These are phyloP conservation scores for Lampris megalopsis DNA, from an alignment of 2,113 vertebrate genomes.

Conservation along the genomic window DNA sequence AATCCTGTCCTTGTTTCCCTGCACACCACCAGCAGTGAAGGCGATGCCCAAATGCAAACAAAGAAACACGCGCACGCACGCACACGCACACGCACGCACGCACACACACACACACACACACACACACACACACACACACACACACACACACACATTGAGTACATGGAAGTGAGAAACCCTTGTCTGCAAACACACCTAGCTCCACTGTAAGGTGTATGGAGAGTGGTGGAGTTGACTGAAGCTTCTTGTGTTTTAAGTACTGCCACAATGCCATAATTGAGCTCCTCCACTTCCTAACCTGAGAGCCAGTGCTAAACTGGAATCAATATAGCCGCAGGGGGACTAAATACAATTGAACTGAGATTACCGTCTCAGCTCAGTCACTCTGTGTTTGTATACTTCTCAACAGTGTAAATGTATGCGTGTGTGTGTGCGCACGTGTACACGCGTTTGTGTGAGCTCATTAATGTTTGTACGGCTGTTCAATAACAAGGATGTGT, in stretches of 20 bases:
- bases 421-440: not conserved
- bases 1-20: conserved; percentile 37
- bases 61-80: conserved; percentile 7
- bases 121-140: conserved; percentile 15
- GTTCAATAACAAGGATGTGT: not conserved
- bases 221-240: conserved; percentile 29
- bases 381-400: not conserved
- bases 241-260: conserved; percentile 41
- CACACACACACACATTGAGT: conserved; percentile 15
- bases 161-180: conserved; percentile 29
- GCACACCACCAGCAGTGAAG: conserved; percentile 41
- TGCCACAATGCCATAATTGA: conserved; percentile 39
- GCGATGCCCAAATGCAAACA: conserved; percentile 40
- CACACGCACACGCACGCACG: conserved; percentile 9
- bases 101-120: not conserved
- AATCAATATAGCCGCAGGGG: conserved; percentile 63
- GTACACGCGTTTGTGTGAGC: not conserved
- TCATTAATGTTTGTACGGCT: not conserved
- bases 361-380: conserved; percentile 42
- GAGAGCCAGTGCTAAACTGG: conserved; percentile 35
- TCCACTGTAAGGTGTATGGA: not conserved
- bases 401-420: not conserved
- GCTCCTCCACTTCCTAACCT: conserved; percentile 37
- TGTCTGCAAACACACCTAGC: conserved; percentile 30
- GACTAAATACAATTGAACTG: conserved; percentile 45